Conservation (phyloP, 2,888 invertebrate genomes). For the Heteropelma amictum region DNA sequence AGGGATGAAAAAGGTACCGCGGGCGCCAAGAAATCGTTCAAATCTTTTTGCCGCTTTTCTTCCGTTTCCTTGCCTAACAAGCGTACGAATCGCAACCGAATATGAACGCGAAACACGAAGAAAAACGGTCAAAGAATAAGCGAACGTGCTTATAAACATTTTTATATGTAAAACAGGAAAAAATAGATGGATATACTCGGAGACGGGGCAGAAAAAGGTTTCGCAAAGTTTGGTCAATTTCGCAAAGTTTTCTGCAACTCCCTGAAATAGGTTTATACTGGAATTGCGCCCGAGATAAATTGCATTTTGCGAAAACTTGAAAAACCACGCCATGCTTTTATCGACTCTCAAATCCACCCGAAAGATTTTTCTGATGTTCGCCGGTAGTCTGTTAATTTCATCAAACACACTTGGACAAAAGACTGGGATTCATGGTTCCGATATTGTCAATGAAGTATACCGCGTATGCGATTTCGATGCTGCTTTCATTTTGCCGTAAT, state of each 20-base stretch:
- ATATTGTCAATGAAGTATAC: no score
- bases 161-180: not conserved
- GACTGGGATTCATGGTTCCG: no score
- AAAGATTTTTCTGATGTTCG: no score
- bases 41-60: constrained; percentile 28
- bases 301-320: not conserved
- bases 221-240: constrained; percentile 24
- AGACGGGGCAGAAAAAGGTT: not conserved
- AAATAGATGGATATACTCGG: no score
- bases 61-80: not conserved
- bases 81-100: not conserved
- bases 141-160: constrained; percentile 10
- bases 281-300: no score
- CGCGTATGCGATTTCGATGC: no score
- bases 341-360: no score
- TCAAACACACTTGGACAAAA: no score
- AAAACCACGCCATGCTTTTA: not conserved
- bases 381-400: no score
- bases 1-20: constrained; percentile 39
- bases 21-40: constrained; percentile 62
- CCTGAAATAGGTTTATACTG: constrained; percentile 45
- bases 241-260: constrained; percentile 44
- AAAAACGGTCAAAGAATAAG: constrained; percentile 23
- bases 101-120: constrained; percentile 24
- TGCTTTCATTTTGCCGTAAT: no score